Evolutionary conservation across 2,888 invertebrate genomes (phyloP).

Genomic region (Lepas anatifera): DNA sequence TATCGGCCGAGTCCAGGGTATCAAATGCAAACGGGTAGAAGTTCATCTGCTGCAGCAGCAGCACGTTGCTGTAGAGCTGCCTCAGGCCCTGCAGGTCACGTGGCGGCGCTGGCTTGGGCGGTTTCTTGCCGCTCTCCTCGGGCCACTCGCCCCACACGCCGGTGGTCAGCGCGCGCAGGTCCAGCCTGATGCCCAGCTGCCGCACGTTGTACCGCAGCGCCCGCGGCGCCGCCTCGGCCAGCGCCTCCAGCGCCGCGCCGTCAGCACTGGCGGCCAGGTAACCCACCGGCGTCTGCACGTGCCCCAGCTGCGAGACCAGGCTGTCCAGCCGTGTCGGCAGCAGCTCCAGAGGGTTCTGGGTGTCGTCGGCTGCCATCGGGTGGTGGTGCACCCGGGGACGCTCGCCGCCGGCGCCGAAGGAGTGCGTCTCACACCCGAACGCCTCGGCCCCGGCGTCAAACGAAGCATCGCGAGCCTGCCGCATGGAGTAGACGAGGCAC

Average conservation of each 20-base stretch:
- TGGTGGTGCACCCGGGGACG: neutral
- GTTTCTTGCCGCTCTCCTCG: neutral
- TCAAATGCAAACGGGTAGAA: neutral
- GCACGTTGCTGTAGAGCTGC: neutral
- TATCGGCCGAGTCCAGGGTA: neutral
- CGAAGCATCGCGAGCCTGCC: conserved; percentile 20
- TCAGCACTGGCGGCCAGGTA: neutral
- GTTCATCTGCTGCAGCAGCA: neutral
- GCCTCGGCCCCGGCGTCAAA: conserved; percentile 24
- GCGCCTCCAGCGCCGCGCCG: neutral
- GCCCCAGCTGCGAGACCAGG: neutral
- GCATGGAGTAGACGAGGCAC: conserved; percentile 23
- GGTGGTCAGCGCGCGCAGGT: neutral
- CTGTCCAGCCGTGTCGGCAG: neutral
- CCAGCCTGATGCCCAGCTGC: neutral
- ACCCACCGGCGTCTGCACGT: neutral
- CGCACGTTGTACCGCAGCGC: neutral
- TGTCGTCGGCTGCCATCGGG: neutral
- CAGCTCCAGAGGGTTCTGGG: no score
- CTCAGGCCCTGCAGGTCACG: neutral
- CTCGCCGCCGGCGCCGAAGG: conserved; percentile 18
- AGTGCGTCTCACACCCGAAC: conserved; percentile 25
- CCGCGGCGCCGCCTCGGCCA: neutral
- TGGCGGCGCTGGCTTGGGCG: no score
- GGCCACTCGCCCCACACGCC: neutral